A percentile compares a stretch with the other conserved stretches of the same genome.
phyloP scores from a whole-genome alignment of 1,140 invertebrate species.

The Holcopasites calliopsidis region DNA sequence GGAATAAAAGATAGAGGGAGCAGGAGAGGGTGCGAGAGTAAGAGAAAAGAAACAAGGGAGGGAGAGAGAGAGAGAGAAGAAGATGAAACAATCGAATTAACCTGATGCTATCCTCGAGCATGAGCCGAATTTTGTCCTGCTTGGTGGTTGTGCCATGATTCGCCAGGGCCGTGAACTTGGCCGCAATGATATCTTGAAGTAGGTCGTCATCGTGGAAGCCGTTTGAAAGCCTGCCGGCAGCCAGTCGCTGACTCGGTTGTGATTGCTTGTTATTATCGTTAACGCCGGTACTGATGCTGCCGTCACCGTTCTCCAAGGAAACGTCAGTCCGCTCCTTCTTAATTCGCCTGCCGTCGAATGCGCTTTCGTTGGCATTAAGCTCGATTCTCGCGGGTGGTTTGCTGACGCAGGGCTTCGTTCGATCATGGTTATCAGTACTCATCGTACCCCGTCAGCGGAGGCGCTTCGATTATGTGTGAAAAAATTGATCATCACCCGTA shows the following conservation, averaged over 20 bases:
- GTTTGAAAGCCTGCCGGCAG: slow-evolving; percentile 62
- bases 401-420: slow-evolving; percentile 51
- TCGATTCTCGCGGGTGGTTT: slow-evolving; percentile 58
- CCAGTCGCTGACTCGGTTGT: slow-evolving; percentile 29
- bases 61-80: background rate
- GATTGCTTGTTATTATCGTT: slow-evolving; percentile 27
- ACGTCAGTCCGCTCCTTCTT: slow-evolving; percentile 69
- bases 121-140: slow-evolving; percentile 76
- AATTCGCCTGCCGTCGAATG: slow-evolving; percentile 68
- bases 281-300: slow-evolving; percentile 18
- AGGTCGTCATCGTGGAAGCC: slow-evolving; percentile 72
- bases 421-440: slow-evolving; percentile 67
- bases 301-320: slow-evolving; percentile 54
- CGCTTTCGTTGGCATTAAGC: slow-evolving; percentile 52
- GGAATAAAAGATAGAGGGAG: background rate
- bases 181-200: slow-evolving; percentile 72
- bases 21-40: background rate
- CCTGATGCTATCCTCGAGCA: slow-evolving; percentile 79
- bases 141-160: slow-evolving; percentile 69
- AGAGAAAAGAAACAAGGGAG: background rate
- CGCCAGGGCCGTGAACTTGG: slow-evolving; percentile 68
- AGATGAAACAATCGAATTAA: slow-evolving; percentile 56
- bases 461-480: slow-evolving; percentile 49
- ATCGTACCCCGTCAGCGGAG: slow-evolving; percentile 59
- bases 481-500: slow-evolving; percentile 56